Base-by-base conservation (phyloP, 2,888 invertebrate species). In the Sinhomidia bicolor region DNA sequence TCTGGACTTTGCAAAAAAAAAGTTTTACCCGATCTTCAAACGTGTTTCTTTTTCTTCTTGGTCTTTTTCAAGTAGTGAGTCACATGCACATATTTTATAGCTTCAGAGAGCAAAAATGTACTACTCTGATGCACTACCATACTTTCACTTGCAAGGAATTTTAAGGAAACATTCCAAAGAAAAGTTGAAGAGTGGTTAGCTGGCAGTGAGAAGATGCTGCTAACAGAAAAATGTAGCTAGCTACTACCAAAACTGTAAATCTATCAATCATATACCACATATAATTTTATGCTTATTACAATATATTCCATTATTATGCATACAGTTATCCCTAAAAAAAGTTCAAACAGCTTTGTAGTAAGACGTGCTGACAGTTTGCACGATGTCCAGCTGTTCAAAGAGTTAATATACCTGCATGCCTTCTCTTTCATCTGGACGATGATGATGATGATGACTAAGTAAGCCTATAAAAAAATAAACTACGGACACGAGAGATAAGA, bases 341-440 rank as follows among this genome's bases (percentile, higher is more conserved):
- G n/a, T 23, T 12, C 62, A 62, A 29, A 29, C 62, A 62, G 62
- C 9, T 12, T 0, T 29, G 14, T 3, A 36, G 23, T 20, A 1
- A 57, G 36, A 68, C 9, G 68, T 68, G 71, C 23, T 71, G 71
- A 71, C 71, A 71, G 44, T 44, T 71, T 71, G 20, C 44, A 23
- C 23, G 44, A 17, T 23, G 71, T 44, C 71, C 71, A 71, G 71
- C 71, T 71, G 71, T 44, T 71, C 44, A 71, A 10, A 12, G 29
- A 23, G 44, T 20, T 23, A 71, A 36, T 68, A 68, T 36, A 68
- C 68, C 9, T 57, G 20, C 20, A 26, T 44, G 44, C 41, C 26
- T 32, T 10, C 71, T 23, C 71, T 44, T 23, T 71, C 44, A 23
- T 44, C 71, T 71, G 17, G 4, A 57, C 10, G 14, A n/a, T 65